Conservation (phyloP, 2,888 invertebrate species). For the Octonoba sinensis region DNA sequence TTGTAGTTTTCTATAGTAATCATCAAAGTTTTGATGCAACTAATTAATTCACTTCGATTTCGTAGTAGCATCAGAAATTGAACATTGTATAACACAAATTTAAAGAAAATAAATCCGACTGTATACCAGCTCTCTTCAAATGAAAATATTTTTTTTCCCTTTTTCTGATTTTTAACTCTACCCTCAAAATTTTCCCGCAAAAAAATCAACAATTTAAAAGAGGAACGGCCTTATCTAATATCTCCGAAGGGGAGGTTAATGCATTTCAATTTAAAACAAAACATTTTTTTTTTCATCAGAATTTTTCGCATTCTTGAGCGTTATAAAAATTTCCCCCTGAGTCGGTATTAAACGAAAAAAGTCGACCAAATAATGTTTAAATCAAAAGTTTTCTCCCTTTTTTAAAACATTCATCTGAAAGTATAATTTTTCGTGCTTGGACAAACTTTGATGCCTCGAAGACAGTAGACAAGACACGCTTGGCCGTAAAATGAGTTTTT, state of each 20-base stretch:
- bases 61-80: too few species aligned
- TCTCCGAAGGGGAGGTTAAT: neutral
- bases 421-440: conserved; percentile 60
- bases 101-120: too few species aligned
- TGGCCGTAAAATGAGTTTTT: conserved; percentile 16
- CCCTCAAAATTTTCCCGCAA: neutral
- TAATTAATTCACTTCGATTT: too few species aligned
- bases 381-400: conserved; percentile 57
- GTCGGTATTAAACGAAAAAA: conserved; percentile 20
- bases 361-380: conserved; percentile 60
- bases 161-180: too few species aligned
- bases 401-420: conserved; percentile 58
- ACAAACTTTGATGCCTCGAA: conserved; percentile 32
- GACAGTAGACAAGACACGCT: conserved; percentile 29
- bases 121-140: too few species aligned
- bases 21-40: too few species aligned
- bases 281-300: conserved; percentile 5
- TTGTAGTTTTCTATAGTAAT: too few species aligned
- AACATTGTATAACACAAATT: too few species aligned
- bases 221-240: neutral
- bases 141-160: too few species aligned
- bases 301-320: conserved; percentile 16
- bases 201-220: conserved; percentile 16
- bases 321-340: conserved; percentile 1
- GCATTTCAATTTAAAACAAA: neutral